Base-by-base conservation (phyloP, 2,888 invertebrate genomes). In the Sinelater perroti region DNA sequence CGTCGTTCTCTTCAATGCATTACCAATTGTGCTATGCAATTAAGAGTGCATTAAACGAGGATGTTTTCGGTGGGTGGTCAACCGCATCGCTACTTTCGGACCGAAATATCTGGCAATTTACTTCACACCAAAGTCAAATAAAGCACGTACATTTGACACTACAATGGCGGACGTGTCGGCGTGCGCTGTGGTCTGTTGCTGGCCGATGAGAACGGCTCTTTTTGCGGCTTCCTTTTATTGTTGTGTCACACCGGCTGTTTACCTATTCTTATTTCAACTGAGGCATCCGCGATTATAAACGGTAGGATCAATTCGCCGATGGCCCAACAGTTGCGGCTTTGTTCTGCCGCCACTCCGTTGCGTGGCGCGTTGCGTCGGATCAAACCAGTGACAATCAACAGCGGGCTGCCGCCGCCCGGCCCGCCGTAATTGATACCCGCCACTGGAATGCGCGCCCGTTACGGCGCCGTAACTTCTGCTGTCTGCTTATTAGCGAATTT, bases 221-320 rank as follows among this genome's bases (percentile, higher is more conserved):
- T 60, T 62, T 53, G 52, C 55, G 49, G 26, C 40, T 53, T 47
- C 51, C 49, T 49, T 38, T 56, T 49, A 62, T 60, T 60, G 57
- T 60, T 60, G 49, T 51, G 50, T 54, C 51, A 54, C 52, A 60
- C 58, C 62, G 42, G 60, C 60, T 62, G 56, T 60, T 62, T 60
- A 60, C 50, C 55, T 54, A 62, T 55, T 59, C 53, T 55, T 59
- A 59, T 59, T 56, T 59, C 47, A 55, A 21, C 31, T 47, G 7
- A 24, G 13, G 14, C 40, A 40, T 40, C 24, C 49, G 30, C 60
- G 47, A 62, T 60, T 62, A 62, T 56, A 57, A 62, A 62, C 60
- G 62, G 60, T 40, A 40, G 40, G 8, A 61, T 58, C 61, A 56
- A 51, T 58, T 31, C 46, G 45, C 51, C 56, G 49, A 50, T 24